Conservation (phyloP, 2,797 vertebrate species). For the Glyptemys insculpta region DNA sequence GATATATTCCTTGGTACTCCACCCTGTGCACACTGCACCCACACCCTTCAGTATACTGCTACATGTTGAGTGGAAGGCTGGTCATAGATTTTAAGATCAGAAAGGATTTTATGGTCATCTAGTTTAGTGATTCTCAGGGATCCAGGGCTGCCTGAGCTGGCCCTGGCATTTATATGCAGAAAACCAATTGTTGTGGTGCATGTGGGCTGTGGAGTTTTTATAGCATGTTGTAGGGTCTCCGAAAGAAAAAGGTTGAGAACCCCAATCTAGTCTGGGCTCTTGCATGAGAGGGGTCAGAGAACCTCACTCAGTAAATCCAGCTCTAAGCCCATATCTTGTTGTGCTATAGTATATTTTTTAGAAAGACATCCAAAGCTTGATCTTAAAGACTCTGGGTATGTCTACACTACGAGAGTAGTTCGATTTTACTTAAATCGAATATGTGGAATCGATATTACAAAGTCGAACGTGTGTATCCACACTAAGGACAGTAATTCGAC, state of each 20-base stretch:
- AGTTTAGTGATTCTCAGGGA: too few species aligned
- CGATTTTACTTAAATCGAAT: too few species aligned
- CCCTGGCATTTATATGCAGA: too few species aligned
- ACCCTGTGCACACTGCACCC: neutral
- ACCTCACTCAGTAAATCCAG: neutral
- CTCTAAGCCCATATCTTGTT: neutral
- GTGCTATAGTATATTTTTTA: neutral
- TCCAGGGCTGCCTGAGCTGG: too few species aligned
- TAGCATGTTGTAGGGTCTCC: too few species aligned
- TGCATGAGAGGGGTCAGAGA: neutral
- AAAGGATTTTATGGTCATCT: neutral
- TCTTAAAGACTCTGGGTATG: neutral
- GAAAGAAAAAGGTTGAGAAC: too few species aligned
- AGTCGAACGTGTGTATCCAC: too few species aligned
- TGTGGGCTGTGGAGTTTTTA: too few species aligned
- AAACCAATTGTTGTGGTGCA: too few species aligned
- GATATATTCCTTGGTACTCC: neutral
- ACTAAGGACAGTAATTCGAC: too few species aligned
- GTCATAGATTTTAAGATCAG: neutral
- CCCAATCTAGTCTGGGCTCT: neutral
- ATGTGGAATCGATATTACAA: too few species aligned
- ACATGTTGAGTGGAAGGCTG: neutral
- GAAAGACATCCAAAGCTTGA: neutral
- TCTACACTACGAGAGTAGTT: too few species aligned
- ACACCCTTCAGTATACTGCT: neutral